These are phyloP conservation scores for Sardina pilchardus DNA, from an alignment of 2,113 vertebrate genomes.

Conservation along the genomic window DNA sequence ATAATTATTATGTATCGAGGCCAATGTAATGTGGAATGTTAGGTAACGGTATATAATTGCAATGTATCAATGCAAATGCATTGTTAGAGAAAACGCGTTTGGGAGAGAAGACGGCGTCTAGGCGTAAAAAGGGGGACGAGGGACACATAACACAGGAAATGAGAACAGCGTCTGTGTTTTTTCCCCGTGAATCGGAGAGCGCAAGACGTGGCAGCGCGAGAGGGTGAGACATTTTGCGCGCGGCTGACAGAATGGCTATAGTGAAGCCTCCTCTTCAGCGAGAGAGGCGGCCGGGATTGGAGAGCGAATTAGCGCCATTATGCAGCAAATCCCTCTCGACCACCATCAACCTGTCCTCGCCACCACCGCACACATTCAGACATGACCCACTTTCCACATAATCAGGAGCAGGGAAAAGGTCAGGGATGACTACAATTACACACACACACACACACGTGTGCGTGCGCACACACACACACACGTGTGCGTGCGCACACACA, in stretches of 20 bases:
- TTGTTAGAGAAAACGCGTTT: neutral
- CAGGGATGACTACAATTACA: constrained; percentile 5
- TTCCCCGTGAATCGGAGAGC: neutral
- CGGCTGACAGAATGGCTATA: neutral
- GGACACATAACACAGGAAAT: neutral
- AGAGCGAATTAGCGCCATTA: neutral
- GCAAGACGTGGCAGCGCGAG: neutral
- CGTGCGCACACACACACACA: too few relatives aligned
- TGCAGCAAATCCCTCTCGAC: neutral
- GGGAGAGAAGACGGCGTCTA: neutral
- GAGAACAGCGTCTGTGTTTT: neutral
- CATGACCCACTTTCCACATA: constrained; percentile 8
- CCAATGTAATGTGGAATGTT: neutral
- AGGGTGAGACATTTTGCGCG: neutral
- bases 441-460: neutral
- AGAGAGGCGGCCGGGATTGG: neutral
- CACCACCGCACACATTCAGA: neutral
- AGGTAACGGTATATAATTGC: neutral
- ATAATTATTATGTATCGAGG: neutral
- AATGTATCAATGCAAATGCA: neutral
- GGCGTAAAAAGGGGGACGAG: neutral
- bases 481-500: too few relatives aligned
- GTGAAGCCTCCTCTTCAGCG: neutral
- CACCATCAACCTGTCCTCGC: neutral
- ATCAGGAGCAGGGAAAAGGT: neutral